Base-by-base conservation (phyloP, 2,888 invertebrate genomes). In the Neoaliturus tenellus region DNA sequence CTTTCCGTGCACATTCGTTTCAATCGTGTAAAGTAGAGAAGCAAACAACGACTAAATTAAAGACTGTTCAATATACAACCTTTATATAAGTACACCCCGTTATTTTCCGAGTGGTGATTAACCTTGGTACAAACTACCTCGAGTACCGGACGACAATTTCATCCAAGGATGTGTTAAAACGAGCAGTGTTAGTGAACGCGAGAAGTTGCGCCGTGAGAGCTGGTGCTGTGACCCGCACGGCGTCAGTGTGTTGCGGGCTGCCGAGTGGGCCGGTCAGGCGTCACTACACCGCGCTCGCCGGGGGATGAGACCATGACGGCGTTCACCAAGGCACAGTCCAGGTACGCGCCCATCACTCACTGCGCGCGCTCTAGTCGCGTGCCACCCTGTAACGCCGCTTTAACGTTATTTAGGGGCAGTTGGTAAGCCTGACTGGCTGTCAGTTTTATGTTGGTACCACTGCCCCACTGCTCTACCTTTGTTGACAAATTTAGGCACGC, bases 201-300 rank as follows among this genome's bases (percentile, higher is more conserved):
- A 28, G 75, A 28, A 41, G 75, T 5, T 28, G 44, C 75, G 75
- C 75, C 75, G 75, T 48, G 23, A 12, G 41, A 28, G 28, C 17
- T 14, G 1, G 6, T 75, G 48, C 17, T 48, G 75, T 31, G 31
- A 75, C 48, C 75, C 44, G 75, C 75, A 73, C 28, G 20, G 10
- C 44, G 3, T 48, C 28, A 75, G 75, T 75, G 75, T 75, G 28
- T 28, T 35, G 75, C 75, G 75, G 75, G 48, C 75, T 48, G 48
- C 48, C 75, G 75, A 28, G 44, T 41, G 44, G 75, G 17, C 3
- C 23, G 75, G 75, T 71, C 39, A 23, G 48, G 48, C 71, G 55
- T 55, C 62, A n/a, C 75, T 75, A 75, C 48, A 75, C 39, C 41
- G 1, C 44, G 75, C 28, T 23, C 48, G 28, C 44, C 44, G 75